phyloP scores from a whole-genome alignment of 2,888 invertebrate genomes.

The Hyles lineata region DNA sequence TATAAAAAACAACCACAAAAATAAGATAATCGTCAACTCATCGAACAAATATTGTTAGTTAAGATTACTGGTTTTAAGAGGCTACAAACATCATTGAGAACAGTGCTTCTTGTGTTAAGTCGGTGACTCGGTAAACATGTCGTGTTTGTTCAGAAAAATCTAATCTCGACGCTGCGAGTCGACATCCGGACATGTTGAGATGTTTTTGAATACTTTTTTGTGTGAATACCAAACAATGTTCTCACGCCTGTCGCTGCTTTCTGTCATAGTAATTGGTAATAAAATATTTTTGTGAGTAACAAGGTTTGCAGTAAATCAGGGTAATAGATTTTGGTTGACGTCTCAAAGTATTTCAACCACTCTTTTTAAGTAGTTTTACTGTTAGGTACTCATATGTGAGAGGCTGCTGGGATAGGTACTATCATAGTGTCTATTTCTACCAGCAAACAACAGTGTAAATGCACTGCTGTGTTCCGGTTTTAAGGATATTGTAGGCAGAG shows the following conservation, averaged over 20 bases:
- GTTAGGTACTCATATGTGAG: no score
- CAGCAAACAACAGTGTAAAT: no score
- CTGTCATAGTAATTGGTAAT: not conserved
- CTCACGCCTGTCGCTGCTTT: slow-evolving; percentile 22
- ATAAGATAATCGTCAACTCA: not conserved
- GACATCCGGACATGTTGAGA: not conserved
- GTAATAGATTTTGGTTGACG: no score
- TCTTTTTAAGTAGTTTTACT: no score
- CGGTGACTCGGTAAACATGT: slow-evolving; percentile 62
- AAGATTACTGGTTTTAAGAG: slow-evolving; percentile 13
- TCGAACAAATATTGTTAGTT: slow-evolving; percentile 16
- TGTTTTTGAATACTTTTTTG: slow-evolving; percentile 5
- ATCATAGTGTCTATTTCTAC: no score
- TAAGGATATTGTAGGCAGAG: no score
- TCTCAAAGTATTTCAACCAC: no score
- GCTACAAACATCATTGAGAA: slow-evolving; percentile 1
- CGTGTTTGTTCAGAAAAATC: slow-evolving; percentile 73
- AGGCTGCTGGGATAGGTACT: no score
- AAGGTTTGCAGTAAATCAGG: not conserved
- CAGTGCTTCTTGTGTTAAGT: slow-evolving; percentile 57
- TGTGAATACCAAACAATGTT: slow-evolving; percentile 26
- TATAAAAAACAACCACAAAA: not conserved
- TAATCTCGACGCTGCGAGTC: slow-evolving; percentile 53
- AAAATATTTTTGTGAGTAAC: not conserved
- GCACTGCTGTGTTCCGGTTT: no score